These are phyloP conservation scores for Lemur catta DNA, from an alignment of 2,797 vertebrate genomes.

Conservation along the genomic window DNA sequence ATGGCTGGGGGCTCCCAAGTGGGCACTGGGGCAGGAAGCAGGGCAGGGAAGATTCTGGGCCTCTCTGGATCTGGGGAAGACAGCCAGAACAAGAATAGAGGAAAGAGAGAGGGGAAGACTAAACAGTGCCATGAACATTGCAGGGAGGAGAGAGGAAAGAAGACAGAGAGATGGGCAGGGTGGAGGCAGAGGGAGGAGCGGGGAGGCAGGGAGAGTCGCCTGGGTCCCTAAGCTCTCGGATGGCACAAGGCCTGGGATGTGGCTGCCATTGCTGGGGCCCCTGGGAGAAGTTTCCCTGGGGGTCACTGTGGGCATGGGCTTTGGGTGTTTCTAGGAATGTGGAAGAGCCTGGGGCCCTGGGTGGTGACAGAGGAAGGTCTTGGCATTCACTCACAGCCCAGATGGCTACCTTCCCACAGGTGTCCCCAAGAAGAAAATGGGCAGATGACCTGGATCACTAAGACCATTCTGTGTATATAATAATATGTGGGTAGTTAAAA, in stretches of 20 bases:
- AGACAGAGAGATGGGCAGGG: rapidly evolving
- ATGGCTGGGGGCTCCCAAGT: background rate
- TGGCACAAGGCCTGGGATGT: background rate
- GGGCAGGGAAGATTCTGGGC: background rate
- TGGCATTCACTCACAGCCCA: background rate
- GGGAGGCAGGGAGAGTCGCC: rapidly evolving
- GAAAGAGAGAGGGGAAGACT: background rate
- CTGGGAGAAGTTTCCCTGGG: background rate
- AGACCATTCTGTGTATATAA: background rate
- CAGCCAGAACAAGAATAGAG: background rate
- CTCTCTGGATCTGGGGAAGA: background rate
- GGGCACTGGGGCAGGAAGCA: background rate
- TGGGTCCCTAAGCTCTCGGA: background rate
- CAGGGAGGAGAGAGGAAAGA: background rate
- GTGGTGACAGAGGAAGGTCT: background rate
- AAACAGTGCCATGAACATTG: background rate
- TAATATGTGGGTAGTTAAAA: background rate
- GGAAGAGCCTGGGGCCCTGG: background rate
- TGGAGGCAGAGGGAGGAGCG: background rate
- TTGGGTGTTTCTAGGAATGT: background rate
- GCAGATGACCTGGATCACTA: background rate
- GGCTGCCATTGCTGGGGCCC: background rate
- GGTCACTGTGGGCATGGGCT: background rate
- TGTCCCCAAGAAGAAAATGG: background rate
- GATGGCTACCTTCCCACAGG: background rate